These are phyloP conservation scores for Phorcus lineatus DNA, from an alignment of 2,888 invertebrate species.

Conservation along the genomic window DNA sequence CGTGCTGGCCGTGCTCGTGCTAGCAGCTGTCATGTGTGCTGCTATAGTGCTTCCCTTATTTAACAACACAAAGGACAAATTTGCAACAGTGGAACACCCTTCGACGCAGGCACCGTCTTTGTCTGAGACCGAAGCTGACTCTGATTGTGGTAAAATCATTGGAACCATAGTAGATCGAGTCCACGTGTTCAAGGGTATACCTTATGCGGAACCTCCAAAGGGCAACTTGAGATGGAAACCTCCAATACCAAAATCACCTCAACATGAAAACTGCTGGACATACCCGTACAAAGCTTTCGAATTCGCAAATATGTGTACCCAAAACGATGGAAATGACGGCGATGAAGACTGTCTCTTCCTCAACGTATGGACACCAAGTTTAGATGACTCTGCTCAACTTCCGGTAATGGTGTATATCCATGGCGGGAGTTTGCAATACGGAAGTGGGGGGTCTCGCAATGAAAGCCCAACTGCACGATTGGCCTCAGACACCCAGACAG, in stretches of 20 bases:
- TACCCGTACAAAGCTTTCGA: slow-evolving; percentile 42
- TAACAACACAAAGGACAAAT: too few species aligned
- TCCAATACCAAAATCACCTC: slow-evolving; percentile 32
- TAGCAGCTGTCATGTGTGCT: too few species aligned
- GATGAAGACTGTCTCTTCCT: slow-evolving; percentile 63
- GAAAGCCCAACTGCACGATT: slow-evolving; percentile 83
- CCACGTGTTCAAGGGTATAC: slow-evolving; percentile 53
- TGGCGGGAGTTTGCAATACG: slow-evolving; percentile 60
- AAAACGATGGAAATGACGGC: slow-evolving; percentile 41
- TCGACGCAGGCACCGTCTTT: too few species aligned
- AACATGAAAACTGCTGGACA: slow-evolving; percentile 49
- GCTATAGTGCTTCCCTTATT: too few species aligned
- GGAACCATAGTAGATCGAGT: slow-evolving; percentile 43
- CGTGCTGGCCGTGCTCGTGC: too few species aligned
- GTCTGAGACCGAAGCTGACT: neutral
- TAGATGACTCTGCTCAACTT: slow-evolving; percentile 47
- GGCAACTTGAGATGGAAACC: slow-evolving; percentile 48
- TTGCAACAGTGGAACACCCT: too few species aligned
- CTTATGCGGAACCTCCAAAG: slow-evolving; percentile 54
- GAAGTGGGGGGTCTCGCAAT: slow-evolving; percentile 52
- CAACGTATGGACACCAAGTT: slow-evolving; percentile 67
- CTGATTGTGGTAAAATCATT: slow-evolving; percentile 51
- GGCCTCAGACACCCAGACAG: slow-evolving; percentile 86
- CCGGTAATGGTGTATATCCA: slow-evolving; percentile 73
- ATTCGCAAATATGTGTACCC: slow-evolving; percentile 45